phyloP scores from a whole-genome alignment of 2,113 vertebrate genomes.

The Rhea americana region DNA sequence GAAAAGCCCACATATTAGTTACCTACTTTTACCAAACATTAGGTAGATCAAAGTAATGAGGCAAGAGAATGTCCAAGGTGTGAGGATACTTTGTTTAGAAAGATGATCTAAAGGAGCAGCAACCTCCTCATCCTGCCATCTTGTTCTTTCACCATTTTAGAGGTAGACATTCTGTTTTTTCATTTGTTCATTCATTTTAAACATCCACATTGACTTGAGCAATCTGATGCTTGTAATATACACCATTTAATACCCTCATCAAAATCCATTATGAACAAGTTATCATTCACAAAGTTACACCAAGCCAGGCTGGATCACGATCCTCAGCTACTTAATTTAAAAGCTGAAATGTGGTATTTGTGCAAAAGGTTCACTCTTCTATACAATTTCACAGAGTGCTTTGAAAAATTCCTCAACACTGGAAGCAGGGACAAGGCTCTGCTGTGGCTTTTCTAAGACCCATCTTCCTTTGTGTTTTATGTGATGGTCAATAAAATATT shows the following conservation, averaged over 20 bases:
- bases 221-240: background rate
- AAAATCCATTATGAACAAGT: background rate
- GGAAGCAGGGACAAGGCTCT: background rate
- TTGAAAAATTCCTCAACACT: rapidly evolving
- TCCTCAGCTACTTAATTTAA: background rate
- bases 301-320: background rate
- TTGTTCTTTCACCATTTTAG: background rate
- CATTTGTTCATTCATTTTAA: background rate
- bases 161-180: background rate
- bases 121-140: rapidly evolving
- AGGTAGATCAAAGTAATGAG: background rate
- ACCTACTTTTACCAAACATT: background rate
- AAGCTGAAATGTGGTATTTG: background rate
- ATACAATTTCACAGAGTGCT: background rate
- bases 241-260: background rate
- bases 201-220: background rate
- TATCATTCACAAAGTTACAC: background rate
- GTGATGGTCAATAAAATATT: rapidly evolving
- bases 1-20: background rate
- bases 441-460: background rate
- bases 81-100: background rate
- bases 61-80: rapidly evolving
- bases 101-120: background rate
- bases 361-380: background rate
- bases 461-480: background rate